Percentiles rank a stretch among this genome's conserved stretches.
Evolutionary conservation across 1,140 invertebrate genomes (phyloP).

Genomic region (Heliconius eleuchia): DNA sequence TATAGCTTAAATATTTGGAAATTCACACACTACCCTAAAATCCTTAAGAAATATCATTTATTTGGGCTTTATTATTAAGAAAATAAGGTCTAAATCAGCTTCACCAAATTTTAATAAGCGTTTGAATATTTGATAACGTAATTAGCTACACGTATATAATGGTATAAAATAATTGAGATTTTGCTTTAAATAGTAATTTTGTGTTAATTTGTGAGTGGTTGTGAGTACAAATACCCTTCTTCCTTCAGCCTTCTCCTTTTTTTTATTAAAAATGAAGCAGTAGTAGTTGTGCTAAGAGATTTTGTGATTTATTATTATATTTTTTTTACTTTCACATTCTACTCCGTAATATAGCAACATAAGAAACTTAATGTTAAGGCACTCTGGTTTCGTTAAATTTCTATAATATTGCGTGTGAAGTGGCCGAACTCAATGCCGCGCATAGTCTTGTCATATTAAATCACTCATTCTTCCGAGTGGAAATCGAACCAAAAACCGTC

Average conservation of each 20-base stretch:
- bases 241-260: too few relatives aligned
- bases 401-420: too few relatives aligned
- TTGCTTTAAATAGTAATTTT: background rate
- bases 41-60: background rate
- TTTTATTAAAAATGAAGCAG: too few relatives aligned
- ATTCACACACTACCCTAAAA: background rate
- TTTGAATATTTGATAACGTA: constrained; percentile 10
- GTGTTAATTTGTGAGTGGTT: background rate
- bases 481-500: too few relatives aligned
- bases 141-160: background rate
- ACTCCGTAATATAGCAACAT: too few relatives aligned
- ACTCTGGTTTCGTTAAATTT: too few relatives aligned
- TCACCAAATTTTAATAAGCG: background rate
- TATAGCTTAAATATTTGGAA: constrained; percentile 3
- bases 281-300: background rate
- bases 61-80: background rate
- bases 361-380: too few relatives aligned
- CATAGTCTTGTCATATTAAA: too few relatives aligned
- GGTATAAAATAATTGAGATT: background rate
- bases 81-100: background rate
- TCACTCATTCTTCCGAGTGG: too few relatives aligned
- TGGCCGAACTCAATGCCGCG: too few relatives aligned
- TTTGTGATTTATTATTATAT: background rate
- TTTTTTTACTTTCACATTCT: too few relatives aligned
- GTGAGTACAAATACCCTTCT: background rate